phyloP scores from a whole-genome alignment of 2,113 vertebrate species.

The Arenaria interpres region DNA sequence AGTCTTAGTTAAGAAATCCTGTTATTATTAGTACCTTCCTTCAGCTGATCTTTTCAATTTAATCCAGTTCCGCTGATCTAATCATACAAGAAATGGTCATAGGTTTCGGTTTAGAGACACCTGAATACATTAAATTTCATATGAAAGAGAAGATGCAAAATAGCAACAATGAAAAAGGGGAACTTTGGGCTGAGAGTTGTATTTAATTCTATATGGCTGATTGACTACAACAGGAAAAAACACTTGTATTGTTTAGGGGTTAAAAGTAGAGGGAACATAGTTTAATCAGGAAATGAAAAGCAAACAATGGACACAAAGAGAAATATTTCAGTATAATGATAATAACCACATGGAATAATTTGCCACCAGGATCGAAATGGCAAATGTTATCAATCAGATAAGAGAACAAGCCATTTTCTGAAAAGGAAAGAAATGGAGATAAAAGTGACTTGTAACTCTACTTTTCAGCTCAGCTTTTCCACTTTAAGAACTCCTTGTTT shows the following conservation, averaged over 20 bases:
- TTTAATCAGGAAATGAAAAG: conserved; percentile 14
- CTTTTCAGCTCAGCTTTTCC: background rate
- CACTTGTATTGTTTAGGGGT: background rate
- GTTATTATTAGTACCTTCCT: background rate
- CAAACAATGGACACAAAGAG: background rate
- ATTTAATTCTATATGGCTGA: background rate
- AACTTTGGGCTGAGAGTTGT: background rate
- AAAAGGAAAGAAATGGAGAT: background rate
- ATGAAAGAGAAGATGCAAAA: background rate
- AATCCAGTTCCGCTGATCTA: background rate
- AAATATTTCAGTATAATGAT: background rate
- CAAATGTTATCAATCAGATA: background rate
- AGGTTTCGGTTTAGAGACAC: background rate
- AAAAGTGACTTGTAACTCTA: background rate
- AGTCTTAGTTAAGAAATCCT: background rate
- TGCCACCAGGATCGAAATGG: background rate
- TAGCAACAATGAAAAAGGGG: background rate
- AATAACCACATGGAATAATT: background rate
- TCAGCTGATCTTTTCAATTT: background rate
- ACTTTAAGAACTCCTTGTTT: background rate
- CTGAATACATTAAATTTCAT: background rate
- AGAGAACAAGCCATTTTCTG: background rate
- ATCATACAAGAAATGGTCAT: background rate
- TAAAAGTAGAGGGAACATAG: background rate
- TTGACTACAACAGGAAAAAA: background rate